These are phyloP conservation scores for Psettodes erumei DNA, from an alignment of 2,113 vertebrate species.

Conservation along the genomic window DNA sequence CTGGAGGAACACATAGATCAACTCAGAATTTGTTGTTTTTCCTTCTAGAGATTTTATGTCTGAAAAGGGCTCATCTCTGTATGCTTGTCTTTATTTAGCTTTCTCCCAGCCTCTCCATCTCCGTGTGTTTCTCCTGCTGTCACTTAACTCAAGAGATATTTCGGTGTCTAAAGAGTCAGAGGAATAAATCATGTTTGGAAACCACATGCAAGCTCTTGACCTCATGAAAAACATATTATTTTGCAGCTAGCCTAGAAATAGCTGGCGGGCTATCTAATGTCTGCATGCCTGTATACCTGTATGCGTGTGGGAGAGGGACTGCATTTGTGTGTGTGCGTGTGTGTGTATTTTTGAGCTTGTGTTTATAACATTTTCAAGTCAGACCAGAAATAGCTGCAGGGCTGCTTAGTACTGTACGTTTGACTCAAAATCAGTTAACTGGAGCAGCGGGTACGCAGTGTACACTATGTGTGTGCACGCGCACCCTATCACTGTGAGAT, in stretches of 20 bases:
- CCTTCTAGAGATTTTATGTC: not conserved
- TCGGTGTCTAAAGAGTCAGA: slow-evolving; percentile 23
- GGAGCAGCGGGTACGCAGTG: slow-evolving; percentile 3
- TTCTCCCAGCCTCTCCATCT: not conserved
- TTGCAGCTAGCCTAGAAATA: slow-evolving; percentile 58
- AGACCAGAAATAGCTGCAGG: slow-evolving; percentile 48
- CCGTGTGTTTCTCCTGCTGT: slow-evolving; percentile 23
- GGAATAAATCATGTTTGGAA: slow-evolving; percentile 57
- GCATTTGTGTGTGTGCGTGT: not conserved
- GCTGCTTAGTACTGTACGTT: slow-evolving; percentile 41
- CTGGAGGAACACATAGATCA: not conserved
- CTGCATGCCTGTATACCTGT: slow-evolving; percentile 44
- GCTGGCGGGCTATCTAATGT: slow-evolving; percentile 47
- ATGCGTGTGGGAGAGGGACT: not conserved
- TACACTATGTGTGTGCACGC: not conserved
- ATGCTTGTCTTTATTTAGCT: slow-evolving; percentile 10
- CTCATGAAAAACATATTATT: slow-evolving; percentile 72
- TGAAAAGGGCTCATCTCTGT: not conserved
- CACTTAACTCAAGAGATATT: slow-evolving; percentile 48
- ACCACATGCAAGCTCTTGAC: slow-evolving; percentile 60
- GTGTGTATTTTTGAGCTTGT: slow-evolving; percentile 9
- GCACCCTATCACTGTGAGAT: not conserved
- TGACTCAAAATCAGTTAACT: slow-evolving; percentile 50
- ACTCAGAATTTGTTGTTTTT: not conserved
- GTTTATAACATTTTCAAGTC: slow-evolving; percentile 21